Conservation (phyloP, 1,140 invertebrate species). For the Hylaeus anthracinus region DNA sequence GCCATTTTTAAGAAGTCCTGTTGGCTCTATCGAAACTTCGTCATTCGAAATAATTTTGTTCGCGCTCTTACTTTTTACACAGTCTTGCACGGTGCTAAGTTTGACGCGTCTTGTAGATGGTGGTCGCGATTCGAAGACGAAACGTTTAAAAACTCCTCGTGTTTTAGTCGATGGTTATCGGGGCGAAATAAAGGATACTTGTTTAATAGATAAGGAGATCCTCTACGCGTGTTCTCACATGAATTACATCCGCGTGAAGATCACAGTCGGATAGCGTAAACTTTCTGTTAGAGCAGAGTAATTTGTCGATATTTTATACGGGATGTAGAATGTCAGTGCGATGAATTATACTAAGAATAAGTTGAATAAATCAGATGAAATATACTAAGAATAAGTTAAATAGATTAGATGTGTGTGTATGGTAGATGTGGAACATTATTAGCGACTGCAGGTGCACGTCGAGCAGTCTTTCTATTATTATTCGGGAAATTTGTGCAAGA, state of each 20-base stretch:
- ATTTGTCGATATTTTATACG: conserved; percentile 46
- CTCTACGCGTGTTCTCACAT: conserved; percentile 47
- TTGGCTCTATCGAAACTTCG: too few species aligned
- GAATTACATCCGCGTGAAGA: conserved; percentile 51
- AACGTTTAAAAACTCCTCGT: conserved; percentile 29
- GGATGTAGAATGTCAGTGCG: neutral
- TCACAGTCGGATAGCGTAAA: conserved; percentile 6
- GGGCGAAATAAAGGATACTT: conserved; percentile 36
- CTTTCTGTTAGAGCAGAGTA: conserved; percentile 32
- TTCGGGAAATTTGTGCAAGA: too few species aligned
- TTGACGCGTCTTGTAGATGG: conserved; percentile 18
- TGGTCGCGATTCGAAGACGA: conserved; percentile 22
- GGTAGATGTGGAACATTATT: too few species aligned
- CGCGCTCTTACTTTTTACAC: too few species aligned
- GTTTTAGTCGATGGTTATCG: conserved; percentile 43
- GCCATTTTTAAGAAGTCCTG: too few species aligned
- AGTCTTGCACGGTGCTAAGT: neutral
- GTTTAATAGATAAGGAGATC: conserved; percentile 28
- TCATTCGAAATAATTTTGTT: neutral
- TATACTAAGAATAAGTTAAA: too few species aligned
- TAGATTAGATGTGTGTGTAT: too few species aligned
- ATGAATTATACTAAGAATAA: neutral
- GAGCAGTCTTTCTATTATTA: too few species aligned
- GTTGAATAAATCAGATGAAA: too few species aligned
- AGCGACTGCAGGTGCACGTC: too few species aligned